These are phyloP conservation scores for Podilymbus podiceps DNA, from an alignment of 2,113 vertebrate species.

Conservation along the genomic window DNA sequence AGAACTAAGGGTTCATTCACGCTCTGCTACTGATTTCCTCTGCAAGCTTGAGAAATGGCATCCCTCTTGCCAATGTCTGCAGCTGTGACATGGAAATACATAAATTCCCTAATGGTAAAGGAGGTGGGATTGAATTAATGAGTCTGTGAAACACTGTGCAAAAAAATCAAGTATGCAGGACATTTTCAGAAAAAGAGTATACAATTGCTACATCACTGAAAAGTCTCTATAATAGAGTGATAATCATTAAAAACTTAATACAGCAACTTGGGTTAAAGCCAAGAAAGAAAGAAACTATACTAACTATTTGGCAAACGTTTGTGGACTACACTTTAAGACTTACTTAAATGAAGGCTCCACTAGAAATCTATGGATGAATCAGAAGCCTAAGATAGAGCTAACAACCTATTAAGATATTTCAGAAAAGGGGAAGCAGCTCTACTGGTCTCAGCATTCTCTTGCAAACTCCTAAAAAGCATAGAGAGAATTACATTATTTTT, in stretches of 20 bases:
- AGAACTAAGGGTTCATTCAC: background rate
- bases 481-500: background rate
- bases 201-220: background rate
- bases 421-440: background rate
- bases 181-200: background rate
- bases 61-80: background rate
- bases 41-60: background rate
- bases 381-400: background rate
- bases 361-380: background rate
- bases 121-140: background rate
- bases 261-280: background rate
- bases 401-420: background rate
- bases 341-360: background rate
- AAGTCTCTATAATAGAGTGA: background rate
- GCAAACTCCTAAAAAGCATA: background rate
- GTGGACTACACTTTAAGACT: background rate
- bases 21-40: background rate
- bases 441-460: background rate
- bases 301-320: background rate
- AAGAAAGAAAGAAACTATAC: background rate
- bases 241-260: background rate
- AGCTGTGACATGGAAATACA: background rate
- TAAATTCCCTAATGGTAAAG: background rate
- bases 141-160: background rate
- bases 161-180: background rate